Evolutionary conservation across 2,888 invertebrate genomes (phyloP).

Genomic region (Amiota mariae): DNA sequence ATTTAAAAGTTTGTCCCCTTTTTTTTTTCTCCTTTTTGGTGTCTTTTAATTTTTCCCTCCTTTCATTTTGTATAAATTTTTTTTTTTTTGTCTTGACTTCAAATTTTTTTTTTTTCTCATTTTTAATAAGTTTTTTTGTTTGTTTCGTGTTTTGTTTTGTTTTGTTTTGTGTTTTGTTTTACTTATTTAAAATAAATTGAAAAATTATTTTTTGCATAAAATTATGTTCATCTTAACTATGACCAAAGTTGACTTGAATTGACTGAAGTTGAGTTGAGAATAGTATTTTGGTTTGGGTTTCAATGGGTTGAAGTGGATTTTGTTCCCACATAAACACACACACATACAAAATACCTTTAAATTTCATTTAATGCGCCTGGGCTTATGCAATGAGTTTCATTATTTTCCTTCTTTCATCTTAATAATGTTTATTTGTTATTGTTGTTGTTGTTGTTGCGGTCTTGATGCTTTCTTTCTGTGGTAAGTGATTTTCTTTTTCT

Average conservation of each 20-base stretch:
- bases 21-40: background rate
- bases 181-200: constrained; percentile 4
- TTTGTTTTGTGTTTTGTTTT: background rate
- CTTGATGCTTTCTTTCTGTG: background rate
- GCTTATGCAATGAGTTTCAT: background rate
- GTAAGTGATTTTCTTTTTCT: background rate
- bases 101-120: background rate
- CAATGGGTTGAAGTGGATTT: too few relatives aligned
- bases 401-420: background rate
- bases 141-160: background rate
- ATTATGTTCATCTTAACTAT: background rate
- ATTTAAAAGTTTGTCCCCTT: constrained; percentile 54
- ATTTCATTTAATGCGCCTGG: background rate
- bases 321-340: too few relatives aligned
- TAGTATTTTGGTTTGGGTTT: too few relatives aligned
- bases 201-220: constrained; percentile 10
- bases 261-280: too few relatives aligned
- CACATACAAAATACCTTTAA: too few relatives aligned
- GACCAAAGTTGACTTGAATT: too few relatives aligned
- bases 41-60: too few relatives aligned
- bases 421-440: background rate
- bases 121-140: constrained; percentile 16
- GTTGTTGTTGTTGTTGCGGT: constrained; percentile 11
- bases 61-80: too few relatives aligned
- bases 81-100: background rate